Evolutionary conservation across 2,888 invertebrate species (phyloP).

Genomic region (Kryphioiulus occultus): DNA sequence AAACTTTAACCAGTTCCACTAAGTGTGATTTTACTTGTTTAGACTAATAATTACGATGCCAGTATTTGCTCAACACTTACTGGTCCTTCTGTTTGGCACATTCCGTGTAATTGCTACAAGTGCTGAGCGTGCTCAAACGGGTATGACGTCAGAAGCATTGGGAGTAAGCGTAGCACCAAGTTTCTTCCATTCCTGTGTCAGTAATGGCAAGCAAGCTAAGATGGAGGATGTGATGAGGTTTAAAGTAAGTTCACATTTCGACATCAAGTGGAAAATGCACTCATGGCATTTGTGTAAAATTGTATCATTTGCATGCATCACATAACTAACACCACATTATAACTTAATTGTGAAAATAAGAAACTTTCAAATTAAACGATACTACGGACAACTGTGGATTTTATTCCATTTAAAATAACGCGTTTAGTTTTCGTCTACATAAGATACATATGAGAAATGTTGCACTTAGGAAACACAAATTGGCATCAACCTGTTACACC

Average conservation of each 20-base stretch:
- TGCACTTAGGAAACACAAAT: not conserved
- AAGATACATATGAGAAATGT: not conserved
- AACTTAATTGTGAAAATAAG: not conserved
- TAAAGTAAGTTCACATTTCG: conserved; percentile 71
- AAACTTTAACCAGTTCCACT: not conserved
- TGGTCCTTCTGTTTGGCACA: conserved; percentile 95
- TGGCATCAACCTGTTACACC: not conserved
- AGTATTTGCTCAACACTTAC: conserved; percentile 86
- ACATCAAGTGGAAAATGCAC: not conserved
- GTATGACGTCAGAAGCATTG: conserved; percentile 94
- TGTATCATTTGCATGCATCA: conserved; percentile 8
- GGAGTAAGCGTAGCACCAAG: conserved; percentile 96
- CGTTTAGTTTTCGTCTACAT: not conserved
- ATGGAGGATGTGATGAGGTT: conserved; percentile 95
- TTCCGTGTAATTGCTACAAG: conserved; percentile 94
- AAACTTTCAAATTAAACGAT: not conserved
- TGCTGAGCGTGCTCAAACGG: conserved; percentile 86
- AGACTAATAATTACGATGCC: conserved; percentile 90
- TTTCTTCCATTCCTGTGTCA: conserved; percentile 95
- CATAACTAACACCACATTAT: not conserved
- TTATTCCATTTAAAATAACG: not conserved
- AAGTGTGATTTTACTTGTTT: no score
- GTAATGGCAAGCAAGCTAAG: conserved; percentile 91
- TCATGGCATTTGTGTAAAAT: not conserved
- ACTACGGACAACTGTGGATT: not conserved